Percentiles rank a stretch among this genome's conserved stretches.
phyloP scores from a whole-genome alignment of 2,888 invertebrate genomes.

The Serripes groenlandicus region DNA sequence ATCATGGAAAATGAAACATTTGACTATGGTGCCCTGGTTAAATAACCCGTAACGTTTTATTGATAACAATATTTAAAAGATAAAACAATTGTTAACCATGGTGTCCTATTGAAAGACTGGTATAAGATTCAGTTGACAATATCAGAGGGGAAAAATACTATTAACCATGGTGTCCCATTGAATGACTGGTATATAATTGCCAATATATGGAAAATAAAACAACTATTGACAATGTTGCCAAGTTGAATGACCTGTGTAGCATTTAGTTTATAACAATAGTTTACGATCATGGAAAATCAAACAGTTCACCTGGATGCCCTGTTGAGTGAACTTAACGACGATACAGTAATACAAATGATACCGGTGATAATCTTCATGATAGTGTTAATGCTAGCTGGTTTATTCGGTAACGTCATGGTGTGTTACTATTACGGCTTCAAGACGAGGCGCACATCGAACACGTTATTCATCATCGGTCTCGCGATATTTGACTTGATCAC shows the following conservation, averaged over 20 bases:
- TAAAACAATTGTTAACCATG: too few relatives aligned
- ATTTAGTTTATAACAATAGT: too few relatives aligned
- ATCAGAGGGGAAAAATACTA: too few relatives aligned
- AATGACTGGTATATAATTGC: not conserved
- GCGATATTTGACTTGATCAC: constrained; percentile 73
- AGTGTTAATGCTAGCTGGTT: constrained; percentile 69
- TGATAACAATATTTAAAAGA: too few relatives aligned
- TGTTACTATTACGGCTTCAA: constrained; percentile 71
- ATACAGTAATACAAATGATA: constrained; percentile 64
- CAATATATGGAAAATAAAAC: not conserved
- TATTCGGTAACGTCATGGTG: constrained; percentile 74
- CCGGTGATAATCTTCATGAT: constrained; percentile 72
- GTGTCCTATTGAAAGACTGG: too few relatives aligned
- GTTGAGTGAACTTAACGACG: constrained; percentile 60
- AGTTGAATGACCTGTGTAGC: too few relatives aligned
- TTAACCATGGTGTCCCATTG: too few relatives aligned
- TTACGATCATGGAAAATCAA: constrained; percentile 34
- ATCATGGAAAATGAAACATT: too few relatives aligned
- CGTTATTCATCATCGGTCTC: constrained; percentile 72
- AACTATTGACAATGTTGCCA: not conserved
- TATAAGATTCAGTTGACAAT: too few relatives aligned
- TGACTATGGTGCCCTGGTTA: too few relatives aligned
- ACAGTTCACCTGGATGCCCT: constrained; percentile 13
- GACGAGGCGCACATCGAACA: constrained; percentile 70
- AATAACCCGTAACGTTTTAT: too few relatives aligned